Percentiles rank a stretch among this genome's conserved stretches.
Evolutionary conservation across 1,140 invertebrate species (phyloP).

Genomic region (Drosophila willistoni): DNA sequence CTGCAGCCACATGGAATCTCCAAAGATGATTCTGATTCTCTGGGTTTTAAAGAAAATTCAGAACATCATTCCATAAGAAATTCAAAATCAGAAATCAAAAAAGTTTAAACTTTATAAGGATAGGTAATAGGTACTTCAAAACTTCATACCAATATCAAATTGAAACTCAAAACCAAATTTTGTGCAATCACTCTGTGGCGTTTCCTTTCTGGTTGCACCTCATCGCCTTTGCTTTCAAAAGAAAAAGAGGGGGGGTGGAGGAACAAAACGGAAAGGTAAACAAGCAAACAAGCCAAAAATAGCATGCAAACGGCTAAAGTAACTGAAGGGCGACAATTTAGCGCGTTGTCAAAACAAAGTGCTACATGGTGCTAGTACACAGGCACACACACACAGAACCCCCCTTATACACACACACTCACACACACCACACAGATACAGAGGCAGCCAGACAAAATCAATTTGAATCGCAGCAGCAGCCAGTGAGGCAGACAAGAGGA

Average conservation of each 20-base stretch:
- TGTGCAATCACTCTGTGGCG: not conserved
- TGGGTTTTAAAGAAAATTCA: too few species aligned
- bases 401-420: not conserved
- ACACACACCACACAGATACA: conserved; percentile 13
- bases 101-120: too few species aligned
- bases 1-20: too few species aligned
- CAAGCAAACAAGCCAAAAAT: conserved; percentile 57
- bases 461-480: not conserved
- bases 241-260: not conserved
- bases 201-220: not conserved
- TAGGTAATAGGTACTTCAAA: too few species aligned
- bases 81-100: too few species aligned
- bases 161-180: not conserved
- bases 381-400: conserved; percentile 24
- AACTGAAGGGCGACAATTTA: conserved; percentile 60
- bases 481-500: conserved; percentile 58
- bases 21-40: too few species aligned
- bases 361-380: conserved; percentile 36
- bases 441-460: conserved; percentile 39
- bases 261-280: conserved; percentile 35
- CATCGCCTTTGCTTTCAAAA: not conserved
- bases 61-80: too few species aligned
- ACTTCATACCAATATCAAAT: not conserved
- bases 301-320: conserved; percentile 54
- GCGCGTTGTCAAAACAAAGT: conserved; percentile 72